These are phyloP conservation scores for Heliconius ismenius DNA, from an alignment of 2,888 invertebrate species.

Conservation along the genomic window DNA sequence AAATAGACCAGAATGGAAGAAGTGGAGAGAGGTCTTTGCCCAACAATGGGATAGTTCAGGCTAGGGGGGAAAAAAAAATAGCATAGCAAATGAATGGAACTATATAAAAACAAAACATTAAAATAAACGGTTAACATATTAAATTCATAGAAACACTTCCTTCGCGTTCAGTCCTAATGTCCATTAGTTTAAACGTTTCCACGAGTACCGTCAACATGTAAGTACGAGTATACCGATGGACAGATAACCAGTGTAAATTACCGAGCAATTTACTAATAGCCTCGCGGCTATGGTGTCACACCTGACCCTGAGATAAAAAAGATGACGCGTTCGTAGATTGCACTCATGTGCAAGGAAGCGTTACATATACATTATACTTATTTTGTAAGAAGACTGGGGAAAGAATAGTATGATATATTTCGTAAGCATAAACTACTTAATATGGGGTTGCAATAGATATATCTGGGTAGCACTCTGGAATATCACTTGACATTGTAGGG, in stretches of 20 bases:
- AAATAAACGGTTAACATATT: too few relatives aligned
- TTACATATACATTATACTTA: background rate
- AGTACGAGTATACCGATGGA: slow-evolving; percentile 5
- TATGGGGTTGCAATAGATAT: too few relatives aligned
- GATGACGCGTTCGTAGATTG: slow-evolving; percentile 11
- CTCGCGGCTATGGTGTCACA: slow-evolving; percentile 23
- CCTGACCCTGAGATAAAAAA: slow-evolving; percentile 2
- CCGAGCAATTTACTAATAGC: slow-evolving; percentile 29
- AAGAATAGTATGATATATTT: background rate
- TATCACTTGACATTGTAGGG: too few relatives aligned
- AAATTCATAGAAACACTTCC: slow-evolving; percentile 10
- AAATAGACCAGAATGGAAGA: too few relatives aligned
- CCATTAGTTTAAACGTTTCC: background rate
- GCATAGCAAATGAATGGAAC: background rate
- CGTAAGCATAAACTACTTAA: too few relatives aligned
- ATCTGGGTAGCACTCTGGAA: too few relatives aligned
- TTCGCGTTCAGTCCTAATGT: background rate
- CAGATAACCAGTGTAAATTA: slow-evolving; percentile 31
- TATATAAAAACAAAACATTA: background rate
- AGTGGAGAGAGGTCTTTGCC: too few relatives aligned
- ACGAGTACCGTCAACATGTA: slow-evolving; percentile 5
- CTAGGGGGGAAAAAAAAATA: too few relatives aligned
- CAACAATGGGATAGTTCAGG: too few relatives aligned
- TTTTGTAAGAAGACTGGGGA: background rate
- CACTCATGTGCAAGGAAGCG: background rate